A percentile compares a stretch with the other conserved stretches of the same genome.
Evolutionary conservation across 2,113 vertebrate genomes (phyloP).

Genomic region (Anarhynchus alexandrinus): DNA sequence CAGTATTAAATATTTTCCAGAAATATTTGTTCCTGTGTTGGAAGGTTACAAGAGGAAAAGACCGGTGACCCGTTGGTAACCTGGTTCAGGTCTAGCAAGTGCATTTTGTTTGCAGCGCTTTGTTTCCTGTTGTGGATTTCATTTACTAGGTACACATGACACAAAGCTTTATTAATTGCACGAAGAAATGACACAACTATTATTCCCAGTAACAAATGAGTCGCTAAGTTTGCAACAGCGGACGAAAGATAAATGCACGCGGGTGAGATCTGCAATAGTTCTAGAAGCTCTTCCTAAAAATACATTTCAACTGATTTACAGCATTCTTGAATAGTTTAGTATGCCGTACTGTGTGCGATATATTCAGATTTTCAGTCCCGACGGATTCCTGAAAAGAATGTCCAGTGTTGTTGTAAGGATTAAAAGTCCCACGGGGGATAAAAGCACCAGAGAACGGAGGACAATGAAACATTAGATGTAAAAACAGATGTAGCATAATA

Average conservation of each 20-base stretch:
- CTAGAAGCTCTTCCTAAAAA: conserved; percentile 30
- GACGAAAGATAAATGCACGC: background rate
- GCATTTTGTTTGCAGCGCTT: background rate
- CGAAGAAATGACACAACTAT: background rate
- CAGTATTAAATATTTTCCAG: background rate
- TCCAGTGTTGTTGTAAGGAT: conserved; percentile 19
- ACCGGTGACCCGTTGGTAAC: background rate
- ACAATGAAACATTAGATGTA: conserved; percentile 23
- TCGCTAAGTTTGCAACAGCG: background rate
- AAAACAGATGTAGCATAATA: conserved; percentile 20
- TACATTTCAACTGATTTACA: conserved; percentile 30
- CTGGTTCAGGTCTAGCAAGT: background rate
- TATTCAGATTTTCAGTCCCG: background rate
- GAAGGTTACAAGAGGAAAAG: background rate
- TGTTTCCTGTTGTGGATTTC: conserved; percentile 38
- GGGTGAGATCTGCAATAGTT: background rate
- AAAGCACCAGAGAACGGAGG: background rate
- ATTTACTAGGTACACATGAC: background rate
- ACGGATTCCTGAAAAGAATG: conserved; percentile 18
- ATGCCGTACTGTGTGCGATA: background rate
- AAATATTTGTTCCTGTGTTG: background rate
- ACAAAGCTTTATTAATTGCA: conserved; percentile 32
- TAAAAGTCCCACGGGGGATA: background rate
- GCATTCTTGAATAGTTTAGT: background rate
- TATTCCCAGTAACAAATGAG: conserved; percentile 42